Evolutionary conservation across 2,797 vertebrate species (phyloP), one percentile per base, ranked within the genome.

Genomic region (Pangasius krempfi): DNA sequence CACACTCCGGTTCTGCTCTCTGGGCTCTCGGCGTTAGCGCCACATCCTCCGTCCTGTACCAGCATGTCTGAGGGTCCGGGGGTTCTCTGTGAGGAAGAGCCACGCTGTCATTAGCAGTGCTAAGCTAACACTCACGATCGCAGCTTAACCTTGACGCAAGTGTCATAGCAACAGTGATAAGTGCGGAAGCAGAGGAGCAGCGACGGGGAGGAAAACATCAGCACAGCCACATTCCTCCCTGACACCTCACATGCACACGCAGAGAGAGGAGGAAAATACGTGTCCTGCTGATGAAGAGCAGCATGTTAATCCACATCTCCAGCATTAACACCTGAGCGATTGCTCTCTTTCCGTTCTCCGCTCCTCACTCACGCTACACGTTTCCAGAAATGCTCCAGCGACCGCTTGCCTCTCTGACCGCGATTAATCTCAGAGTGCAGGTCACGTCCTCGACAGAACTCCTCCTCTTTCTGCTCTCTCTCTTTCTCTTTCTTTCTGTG

Each of bases 31-130:
- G 87, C 81, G 2, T 95, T 94, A 88, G 92, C 89, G 30, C 84
- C 93, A 88, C 85, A 89, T 86, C 92, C 89, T 7, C 84, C 91
- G 92, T 89, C 91, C 92, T 91, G 60, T 20, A 75, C 78, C 0
- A 94, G 89, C 92, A 93, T 92, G 94, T 95, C 95, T 87, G 94
- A 94, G 62, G 62, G 62, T 50, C 93, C 95, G 0, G 96, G 92
- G 14, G 96, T 96, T 93, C 89, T 95, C 98, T 99, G 93, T 70
- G 89, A 91, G 85, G 90, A 91, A 92, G 73, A 93, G 88, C 92
- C 87, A 92, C 80, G 89, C 66, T 89, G 87, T 91, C 37, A 52
- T 88, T 88, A 91, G 70, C 79, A 60, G 86, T 90, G 79, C 88
- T 84, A 86, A 82, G 90, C 92, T 90, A 82, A 87, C 86, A 90